Base-by-base conservation (phyloP, 2,888 invertebrate species). In the Argyra leucocephala region DNA sequence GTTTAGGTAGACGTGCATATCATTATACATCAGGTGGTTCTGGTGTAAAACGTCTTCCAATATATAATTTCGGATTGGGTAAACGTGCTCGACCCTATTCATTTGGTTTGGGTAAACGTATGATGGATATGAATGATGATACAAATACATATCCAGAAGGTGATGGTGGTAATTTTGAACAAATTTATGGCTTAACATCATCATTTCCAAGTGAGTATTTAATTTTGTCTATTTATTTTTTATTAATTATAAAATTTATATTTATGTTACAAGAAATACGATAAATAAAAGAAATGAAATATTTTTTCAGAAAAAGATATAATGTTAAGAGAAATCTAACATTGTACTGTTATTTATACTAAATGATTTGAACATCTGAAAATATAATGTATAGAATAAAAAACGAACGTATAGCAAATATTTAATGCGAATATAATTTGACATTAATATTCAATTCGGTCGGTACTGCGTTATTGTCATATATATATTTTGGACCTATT, bases 1-100 rank as follows among this genome's bases (percentile, higher is more conserved):
- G 88, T 0, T 80, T 88, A n/a, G 88, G 88, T 1, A 85, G 88
- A 70, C 82, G 88, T 15, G 81, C 82, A 18, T 79, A 79, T 64
- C 78, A 78, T 66, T 77, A 78, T 67, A 76, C 76, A 48, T 76
- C 78, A 65, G 77, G 78, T 36, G 76, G 76, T 4, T 70, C 73
- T 37, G 80, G 78, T 2, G 74, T 78, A 67, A 80, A 80, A 68
- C 76, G 80, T 59, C 68, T 80, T 67, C 80, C 80, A 1, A 76
- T 78, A 0, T 80, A 80, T 63, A 80, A 80, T 67, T 80, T 80
- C 63, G 80, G 80, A 58, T 67, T 78, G 64, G 80, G 80, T 37
- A 80, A 80, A 68, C 73, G 80, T 15, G 74, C 75, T 21, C 72
- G 77, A 65, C 79, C 78, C 2, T 80, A 80, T 65, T 77, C 78